Evolutionary conservation across 1,140 invertebrate genomes (phyloP).

Genomic region (Pseudomyrmex flavicornis): DNA sequence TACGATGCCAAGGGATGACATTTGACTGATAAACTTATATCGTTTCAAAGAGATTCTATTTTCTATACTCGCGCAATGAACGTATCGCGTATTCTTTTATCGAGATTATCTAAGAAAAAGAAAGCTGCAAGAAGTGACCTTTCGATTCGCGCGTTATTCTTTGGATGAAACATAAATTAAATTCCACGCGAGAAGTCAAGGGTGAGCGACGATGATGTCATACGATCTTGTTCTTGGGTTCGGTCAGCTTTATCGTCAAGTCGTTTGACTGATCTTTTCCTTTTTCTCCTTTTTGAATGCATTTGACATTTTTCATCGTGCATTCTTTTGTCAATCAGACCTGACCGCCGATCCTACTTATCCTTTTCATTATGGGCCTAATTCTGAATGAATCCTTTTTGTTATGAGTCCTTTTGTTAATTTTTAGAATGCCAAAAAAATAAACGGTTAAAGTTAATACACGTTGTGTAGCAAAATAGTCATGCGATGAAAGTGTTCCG

Average conservation of each 20-base stretch:
- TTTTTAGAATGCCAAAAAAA: too few relatives aligned
- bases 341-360: too few relatives aligned
- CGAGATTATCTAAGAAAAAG: neutral
- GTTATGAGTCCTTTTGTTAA: too few relatives aligned
- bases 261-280: neutral
- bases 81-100: too few relatives aligned
- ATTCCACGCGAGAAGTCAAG: neutral
- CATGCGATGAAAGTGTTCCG: slow-evolving; percentile 17
- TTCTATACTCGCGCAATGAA: too few relatives aligned
- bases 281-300: neutral
- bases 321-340: too few relatives aligned
- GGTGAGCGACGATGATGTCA: slow-evolving; percentile 3
- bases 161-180: slow-evolving; percentile 12
- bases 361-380: too few relatives aligned
- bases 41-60: too few relatives aligned
- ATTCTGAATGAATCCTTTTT: too few relatives aligned
- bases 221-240: neutral
- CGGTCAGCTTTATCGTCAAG: neutral
- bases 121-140: neutral
- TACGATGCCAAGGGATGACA: too few relatives aligned
- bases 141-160: neutral
- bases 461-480: slow-evolving; percentile 6
- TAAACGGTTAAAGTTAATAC: neutral
- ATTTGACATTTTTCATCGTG: too few relatives aligned
- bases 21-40: too few relatives aligned